Base-by-base conservation (phyloP, 2,113 vertebrate genomes). In the Arvicanthis niloticus region DNA sequence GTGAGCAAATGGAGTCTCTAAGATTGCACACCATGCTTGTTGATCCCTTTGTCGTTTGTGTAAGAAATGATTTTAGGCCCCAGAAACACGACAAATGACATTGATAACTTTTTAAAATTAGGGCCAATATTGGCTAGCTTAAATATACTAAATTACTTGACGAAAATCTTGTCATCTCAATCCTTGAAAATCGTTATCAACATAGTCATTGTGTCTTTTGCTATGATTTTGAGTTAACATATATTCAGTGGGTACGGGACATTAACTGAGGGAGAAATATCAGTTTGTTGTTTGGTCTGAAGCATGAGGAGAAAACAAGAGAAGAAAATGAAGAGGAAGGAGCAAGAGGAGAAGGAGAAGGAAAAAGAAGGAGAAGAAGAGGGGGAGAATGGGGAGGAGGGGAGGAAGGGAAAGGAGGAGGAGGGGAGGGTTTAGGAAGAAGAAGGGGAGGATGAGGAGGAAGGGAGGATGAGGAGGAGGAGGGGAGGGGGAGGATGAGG, bases 191-290 rank as follows among this genome's bases (percentile, higher is more conserved):
- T 68, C 68, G 4, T 91, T 60, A 42, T 82, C 16, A 87, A 77
- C 22, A 73, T 40, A 82, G 89, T 93, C 24, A 56, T 56, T 93
- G 81, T 53, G 48, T 84, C 13, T 75, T 96, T 75, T 96, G 7
- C 13, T 72, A 60, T 22, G 29, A 26, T 75, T 88, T 85, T 78
- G 37, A 51, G 34, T 67, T 87, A 81, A 65, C 37, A 45, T 40
- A 42, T 62, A 88, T 31, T 37, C 22, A 91, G 16, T 73, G 34
- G 76, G 9, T 22, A 89, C 2, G 88, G 58, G n/a, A 85, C 6
- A 81, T 77, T 56, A 86, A 13, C n/a, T 78, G 15, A 15, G 15
- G 24, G 70, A 73, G 7, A 94, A 91, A 51, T 22, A 90, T 42
- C 2, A 76, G 5, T 65, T 68, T 56, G 10, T 31, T 67, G 58